These are phyloP conservation scores for Apis laboriosa DNA, from an alignment of 1,140 invertebrate species.

Conservation along the genomic window DNA sequence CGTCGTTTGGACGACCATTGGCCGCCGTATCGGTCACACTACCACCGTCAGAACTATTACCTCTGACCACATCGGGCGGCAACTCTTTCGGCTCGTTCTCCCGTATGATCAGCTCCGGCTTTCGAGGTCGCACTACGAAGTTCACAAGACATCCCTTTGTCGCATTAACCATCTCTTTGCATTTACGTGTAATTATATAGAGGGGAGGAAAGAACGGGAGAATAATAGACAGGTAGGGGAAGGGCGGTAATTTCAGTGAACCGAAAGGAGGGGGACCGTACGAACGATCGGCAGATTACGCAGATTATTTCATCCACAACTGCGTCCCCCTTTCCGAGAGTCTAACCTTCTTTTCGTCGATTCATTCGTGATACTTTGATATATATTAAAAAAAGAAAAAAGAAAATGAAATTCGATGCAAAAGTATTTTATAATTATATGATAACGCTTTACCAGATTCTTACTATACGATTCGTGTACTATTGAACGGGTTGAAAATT, in stretches of 20 bases:
- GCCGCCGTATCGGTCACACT: slow-evolving; percentile 14
- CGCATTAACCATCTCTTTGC: slow-evolving; percentile 60
- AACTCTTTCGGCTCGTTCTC: slow-evolving; percentile 94
- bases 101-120: slow-evolving; percentile 94
- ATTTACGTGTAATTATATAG: slow-evolving; percentile 50
- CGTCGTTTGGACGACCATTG: background rate
- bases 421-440: no score
- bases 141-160: slow-evolving; percentile 68
- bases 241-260: slow-evolving; percentile 42
- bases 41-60: slow-evolving; percentile 80
- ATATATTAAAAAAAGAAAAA: no score
- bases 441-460: no score
- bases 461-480: no score
- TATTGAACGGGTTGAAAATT: no score
- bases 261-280: background rate
- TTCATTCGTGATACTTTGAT: no score
- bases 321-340: background rate
- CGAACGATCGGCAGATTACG: background rate
- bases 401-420: no score
- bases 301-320: background rate
- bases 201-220: background rate
- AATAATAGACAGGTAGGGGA: background rate
- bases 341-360: no score
- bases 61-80: slow-evolving; percentile 94
- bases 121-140: slow-evolving; percentile 84